Evolutionary conservation across 1,140 invertebrate genomes (phyloP).

Genomic region (Acromyrmex echinatior): DNA sequence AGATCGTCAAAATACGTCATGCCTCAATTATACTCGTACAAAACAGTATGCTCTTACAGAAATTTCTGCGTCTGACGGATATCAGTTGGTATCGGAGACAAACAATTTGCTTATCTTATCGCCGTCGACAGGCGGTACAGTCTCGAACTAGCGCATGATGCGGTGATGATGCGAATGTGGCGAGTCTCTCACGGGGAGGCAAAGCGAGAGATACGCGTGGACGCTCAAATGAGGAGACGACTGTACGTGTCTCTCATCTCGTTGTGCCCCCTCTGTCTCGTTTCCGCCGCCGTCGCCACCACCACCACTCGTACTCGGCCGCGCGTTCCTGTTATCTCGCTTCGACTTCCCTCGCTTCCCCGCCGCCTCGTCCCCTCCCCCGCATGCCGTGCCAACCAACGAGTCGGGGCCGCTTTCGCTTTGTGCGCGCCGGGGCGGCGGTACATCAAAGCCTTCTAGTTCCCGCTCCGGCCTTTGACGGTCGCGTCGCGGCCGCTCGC

Average conservation of each 20-base stretch:
- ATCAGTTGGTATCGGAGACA: constrained; percentile 19
- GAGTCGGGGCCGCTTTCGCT: constrained; percentile 84
- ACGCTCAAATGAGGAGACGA: constrained; percentile 51
- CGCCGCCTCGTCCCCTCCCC: constrained; percentile 71
- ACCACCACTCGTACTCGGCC: constrained; percentile 49
- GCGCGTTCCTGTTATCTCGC: constrained; percentile 72
- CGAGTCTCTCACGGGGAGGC: neutral
- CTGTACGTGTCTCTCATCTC: constrained; percentile 64
- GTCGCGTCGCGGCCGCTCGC: constrained; percentile 83
- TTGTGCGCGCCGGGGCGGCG: constrained; percentile 85
- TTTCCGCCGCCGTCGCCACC: neutral
- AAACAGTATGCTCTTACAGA: neutral
- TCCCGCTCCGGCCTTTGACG: constrained; percentile 85
- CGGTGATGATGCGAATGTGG: neutral
- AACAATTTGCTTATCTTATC: constrained; percentile 40
- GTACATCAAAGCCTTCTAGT: constrained; percentile 86
- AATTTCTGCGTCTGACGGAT: neutral
- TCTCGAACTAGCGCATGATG: neutral
- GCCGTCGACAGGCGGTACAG: constrained; percentile 22
- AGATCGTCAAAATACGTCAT: neutral
- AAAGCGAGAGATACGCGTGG: constrained; percentile 9
- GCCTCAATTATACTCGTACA: too few species aligned
- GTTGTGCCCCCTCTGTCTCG: constrained; percentile 45
- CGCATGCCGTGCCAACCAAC: constrained; percentile 81
- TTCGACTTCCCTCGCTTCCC: constrained; percentile 69